Percentiles rank a stretch among this genome's conserved stretches.
Evolutionary conservation across 2,797 vertebrate genomes (phyloP).

Genomic region (Staurois parvus): DNA sequence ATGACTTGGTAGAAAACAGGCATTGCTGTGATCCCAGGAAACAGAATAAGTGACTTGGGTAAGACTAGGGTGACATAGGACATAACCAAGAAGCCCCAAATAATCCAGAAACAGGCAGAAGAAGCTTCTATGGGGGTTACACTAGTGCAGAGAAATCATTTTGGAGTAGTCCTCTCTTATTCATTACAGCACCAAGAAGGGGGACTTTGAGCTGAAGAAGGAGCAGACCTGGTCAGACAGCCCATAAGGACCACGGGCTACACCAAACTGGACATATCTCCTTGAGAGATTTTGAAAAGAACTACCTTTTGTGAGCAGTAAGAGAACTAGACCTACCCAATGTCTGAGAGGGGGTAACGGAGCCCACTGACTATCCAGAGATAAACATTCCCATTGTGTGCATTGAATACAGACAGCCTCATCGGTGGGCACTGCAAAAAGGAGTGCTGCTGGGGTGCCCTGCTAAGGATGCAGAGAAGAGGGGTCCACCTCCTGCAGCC

Average conservation of each 20-base stretch:
- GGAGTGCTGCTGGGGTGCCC: no score
- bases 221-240: not conserved
- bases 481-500: not conserved
- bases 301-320: not conserved
- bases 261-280: not conserved
- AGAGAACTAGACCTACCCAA: not conserved
- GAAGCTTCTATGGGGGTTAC: not conserved
- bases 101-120: not conserved
- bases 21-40: not conserved
- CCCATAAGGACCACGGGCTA: not conserved
- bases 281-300: conserved; percentile 36
- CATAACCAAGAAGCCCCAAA: no score
- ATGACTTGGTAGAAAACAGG: not conserved
- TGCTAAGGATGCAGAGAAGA: not conserved
- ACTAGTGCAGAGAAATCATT: not conserved
- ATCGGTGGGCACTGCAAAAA: not conserved
- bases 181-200: not conserved
- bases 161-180: not conserved
- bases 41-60: conserved; percentile 18
- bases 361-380: not conserved
- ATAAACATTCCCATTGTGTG: conserved; percentile 5
- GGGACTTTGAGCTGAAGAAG: not conserved
- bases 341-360: not conserved
- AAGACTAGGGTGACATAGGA: not conserved
- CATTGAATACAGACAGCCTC: not conserved